Evolutionary conservation across 1,140 invertebrate genomes (phyloP), one percentile per base, ranked within the genome.

Genomic region (Liolophura sinensis): DNA sequence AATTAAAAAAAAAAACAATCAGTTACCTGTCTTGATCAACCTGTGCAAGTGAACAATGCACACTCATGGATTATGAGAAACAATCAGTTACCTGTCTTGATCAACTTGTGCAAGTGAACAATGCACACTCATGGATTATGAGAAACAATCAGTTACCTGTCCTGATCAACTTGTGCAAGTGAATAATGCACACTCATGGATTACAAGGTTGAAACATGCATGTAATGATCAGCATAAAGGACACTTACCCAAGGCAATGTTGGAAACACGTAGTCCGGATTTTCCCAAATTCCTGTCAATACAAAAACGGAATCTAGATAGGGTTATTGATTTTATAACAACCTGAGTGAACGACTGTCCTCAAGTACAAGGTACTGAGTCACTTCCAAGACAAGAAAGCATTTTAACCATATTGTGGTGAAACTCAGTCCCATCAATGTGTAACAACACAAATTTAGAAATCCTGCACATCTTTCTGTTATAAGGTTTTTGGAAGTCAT

Each of bases 181-280:
- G 20, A 16, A 49, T 31, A 27, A 22, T 56, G 15, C 18, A 16
- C 11, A 16, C 48, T 55, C n/a, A 4, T 12, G 20, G 15, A n/a
- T n/a, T n/a, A n/a, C n/a, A n/a, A n/a, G n/a, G n/a, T n/a, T 40
- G 22, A 67, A 31, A n/a, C 22, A 16, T 24, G 11, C 40, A 31
- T 16, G 22, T 25, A 18, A 65, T 5, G 25, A 24, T 6, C 25
- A 46, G 51, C 69, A 49, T 6, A 63, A 49, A 64, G 65, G 69
- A 64, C 63, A 84, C 87, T 86, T 87, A 90, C 91, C 91, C 77
- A 96, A 87, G 68, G 93, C 94, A 75, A 97, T 91, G 82, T 94
- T 95, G 70, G 94, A 95, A 60, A 96, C 93, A 72, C 93, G 88
- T 67, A 97, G 88, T 60, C 94, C 94, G 77, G 93, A 95, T 85